phyloP scores from a whole-genome alignment of 2,113 vertebrate species.

The Coracopsis vasa region DNA sequence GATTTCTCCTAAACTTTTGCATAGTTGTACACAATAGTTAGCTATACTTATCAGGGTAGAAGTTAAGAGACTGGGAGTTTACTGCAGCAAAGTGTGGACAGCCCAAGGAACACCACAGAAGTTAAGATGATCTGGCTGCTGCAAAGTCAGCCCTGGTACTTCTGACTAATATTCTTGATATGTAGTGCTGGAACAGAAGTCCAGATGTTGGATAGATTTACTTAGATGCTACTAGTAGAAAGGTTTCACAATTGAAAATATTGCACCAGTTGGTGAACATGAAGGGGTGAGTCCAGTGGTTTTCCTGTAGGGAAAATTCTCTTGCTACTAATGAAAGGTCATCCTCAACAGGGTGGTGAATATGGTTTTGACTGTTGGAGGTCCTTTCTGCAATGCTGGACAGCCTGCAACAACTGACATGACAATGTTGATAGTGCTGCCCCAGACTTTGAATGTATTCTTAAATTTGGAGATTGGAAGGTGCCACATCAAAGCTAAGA shows the following conservation, averaged over 20 bases:
- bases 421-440: not conserved
- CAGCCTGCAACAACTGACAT: not conserved
- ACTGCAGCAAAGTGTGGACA: not conserved
- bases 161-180: not conserved
- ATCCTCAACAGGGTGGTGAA: not conserved
- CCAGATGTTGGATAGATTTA: not conserved
- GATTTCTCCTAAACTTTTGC: not conserved
- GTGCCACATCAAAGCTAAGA: not conserved
- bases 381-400: not conserved
- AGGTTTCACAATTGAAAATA: not conserved
- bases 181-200: not conserved
- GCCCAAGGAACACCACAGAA: not conserved
- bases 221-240: not conserved
- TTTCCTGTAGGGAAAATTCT: not conserved
- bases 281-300: not conserved
- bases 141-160: not conserved
- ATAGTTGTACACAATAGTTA: not conserved
- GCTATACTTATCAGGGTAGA: not conserved
- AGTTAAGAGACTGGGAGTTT: not conserved
- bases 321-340: not conserved
- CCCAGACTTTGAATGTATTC: not conserved
- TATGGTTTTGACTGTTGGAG: not conserved
- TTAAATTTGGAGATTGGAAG: not conserved
- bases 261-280: not conserved
- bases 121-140: not conserved